phyloP scores from a whole-genome alignment of 1,140 invertebrate genomes.

The Anadara kagoshimensis region DNA sequence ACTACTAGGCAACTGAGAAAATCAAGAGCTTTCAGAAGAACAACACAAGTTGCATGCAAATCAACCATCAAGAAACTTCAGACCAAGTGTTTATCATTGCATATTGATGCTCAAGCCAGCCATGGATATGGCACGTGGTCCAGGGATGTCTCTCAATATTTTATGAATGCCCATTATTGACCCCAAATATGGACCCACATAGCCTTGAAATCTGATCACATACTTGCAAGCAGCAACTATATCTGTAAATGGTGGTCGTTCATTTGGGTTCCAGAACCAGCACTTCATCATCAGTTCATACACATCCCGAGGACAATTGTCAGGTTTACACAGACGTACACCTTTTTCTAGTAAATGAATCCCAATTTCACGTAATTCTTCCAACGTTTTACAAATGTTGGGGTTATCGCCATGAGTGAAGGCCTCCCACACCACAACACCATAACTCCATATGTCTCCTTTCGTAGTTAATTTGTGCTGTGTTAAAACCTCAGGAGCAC shows the following conservation, averaged over 20 bases:
- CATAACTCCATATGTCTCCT: constrained; percentile 51
- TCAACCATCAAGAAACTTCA: too few species aligned
- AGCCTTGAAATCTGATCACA: too few species aligned
- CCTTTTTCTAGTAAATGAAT: constrained; percentile 13
- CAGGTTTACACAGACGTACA: constrained; percentile 16
- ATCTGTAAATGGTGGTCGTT: constrained; percentile 69
- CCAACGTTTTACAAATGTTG: neutral
- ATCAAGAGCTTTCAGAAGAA: too few species aligned
- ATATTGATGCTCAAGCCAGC: too few species aligned
- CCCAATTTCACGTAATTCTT: neutral
- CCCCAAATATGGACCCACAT: too few species aligned
- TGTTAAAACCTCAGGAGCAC: constrained; percentile 40
- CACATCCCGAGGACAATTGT: constrained; percentile 24
- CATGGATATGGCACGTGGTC: too few species aligned
- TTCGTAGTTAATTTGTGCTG: constrained; percentile 31
- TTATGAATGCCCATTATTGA: too few species aligned
- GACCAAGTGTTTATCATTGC: too few species aligned
- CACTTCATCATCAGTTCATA: constrained; percentile 33
- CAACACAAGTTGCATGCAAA: too few species aligned
- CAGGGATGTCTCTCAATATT: too few species aligned
- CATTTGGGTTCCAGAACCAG: constrained; percentile 24
- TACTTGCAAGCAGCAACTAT: constrained; percentile 1
- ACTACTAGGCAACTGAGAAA: too few species aligned
- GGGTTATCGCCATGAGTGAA: constrained; percentile 45
- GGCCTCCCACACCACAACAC: constrained; percentile 48